Percentiles rank a stretch among this genome's conserved stretches.
phyloP scores from a whole-genome alignment of 2,113 vertebrate genomes.

The Heloderma charlesbogerti region DNA sequence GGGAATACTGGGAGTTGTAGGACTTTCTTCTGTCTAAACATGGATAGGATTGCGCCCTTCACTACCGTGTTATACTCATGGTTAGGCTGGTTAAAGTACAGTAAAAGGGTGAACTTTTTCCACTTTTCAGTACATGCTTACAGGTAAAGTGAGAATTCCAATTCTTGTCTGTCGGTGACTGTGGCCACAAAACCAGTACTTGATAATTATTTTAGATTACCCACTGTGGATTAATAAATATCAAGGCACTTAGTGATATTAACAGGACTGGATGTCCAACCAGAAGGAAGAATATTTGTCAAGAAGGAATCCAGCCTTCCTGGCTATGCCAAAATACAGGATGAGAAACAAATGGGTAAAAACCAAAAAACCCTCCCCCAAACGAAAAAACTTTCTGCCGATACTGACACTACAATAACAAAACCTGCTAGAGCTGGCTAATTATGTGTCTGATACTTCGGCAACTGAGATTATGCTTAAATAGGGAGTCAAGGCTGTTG shows the following conservation, averaged over 20 bases:
- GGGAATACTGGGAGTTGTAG: no score
- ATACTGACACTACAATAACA: constrained; percentile 72
- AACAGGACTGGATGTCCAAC: not conserved
- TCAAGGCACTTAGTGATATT: constrained; percentile 10
- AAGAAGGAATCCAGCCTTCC: constrained; percentile 35
- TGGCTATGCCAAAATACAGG: constrained; percentile 4
- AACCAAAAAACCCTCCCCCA: no score
- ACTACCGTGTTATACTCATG: not conserved
- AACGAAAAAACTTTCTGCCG: constrained; percentile 51
- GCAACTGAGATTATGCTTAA: constrained; percentile 74
- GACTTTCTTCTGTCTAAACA: no score
- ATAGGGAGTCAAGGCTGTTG: constrained; percentile 74
- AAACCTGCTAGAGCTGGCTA: constrained; percentile 71
- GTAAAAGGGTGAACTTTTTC: not conserved
- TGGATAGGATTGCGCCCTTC: no score
- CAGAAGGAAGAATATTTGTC: constrained; percentile 21
- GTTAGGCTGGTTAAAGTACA: not conserved
- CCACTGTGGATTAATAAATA: not conserved
- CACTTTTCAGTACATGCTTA: not conserved
- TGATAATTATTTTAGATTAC: not conserved
- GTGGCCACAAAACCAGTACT: not conserved
- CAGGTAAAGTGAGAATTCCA: not conserved
- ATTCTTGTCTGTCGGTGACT: not conserved
- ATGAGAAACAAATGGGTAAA: constrained; percentile 59
- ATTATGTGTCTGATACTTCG: constrained; percentile 74